These are phyloP conservation scores for Platichthys stellatus DNA, from an alignment of 2,113 vertebrate species.

Conservation along the genomic window DNA sequence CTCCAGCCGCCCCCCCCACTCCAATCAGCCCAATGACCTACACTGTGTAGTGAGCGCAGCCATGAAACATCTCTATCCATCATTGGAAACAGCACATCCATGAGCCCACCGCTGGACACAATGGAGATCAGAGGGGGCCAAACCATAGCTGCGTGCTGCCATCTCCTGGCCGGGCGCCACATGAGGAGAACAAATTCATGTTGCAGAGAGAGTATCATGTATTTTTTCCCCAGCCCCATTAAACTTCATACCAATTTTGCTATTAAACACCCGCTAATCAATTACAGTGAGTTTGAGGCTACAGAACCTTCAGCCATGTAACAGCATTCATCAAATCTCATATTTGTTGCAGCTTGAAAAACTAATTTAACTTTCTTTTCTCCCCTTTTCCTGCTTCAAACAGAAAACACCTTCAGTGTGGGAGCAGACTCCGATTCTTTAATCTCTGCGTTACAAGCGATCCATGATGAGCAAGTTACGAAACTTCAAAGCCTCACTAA, in stretches of 20 bases:
- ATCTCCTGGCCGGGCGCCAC: conserved; percentile 78
- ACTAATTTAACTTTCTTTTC: not conserved
- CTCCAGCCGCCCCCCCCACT: not conserved
- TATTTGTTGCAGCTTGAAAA: conserved; percentile 18
- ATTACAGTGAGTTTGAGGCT: not conserved
- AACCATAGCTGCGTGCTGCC: conserved; percentile 80
- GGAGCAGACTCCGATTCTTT: conserved; percentile 32
- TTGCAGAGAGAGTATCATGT: not conserved
- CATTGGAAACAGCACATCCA: conserved; percentile 52
- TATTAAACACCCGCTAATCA: not conserved
- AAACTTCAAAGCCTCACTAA: conserved; percentile 54
- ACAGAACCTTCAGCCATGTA: not conserved
- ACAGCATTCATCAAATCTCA: not conserved
- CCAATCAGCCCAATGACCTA: conserved; percentile 67
- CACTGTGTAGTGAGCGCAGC: conserved; percentile 49
- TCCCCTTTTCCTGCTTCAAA: conserved; percentile 4
- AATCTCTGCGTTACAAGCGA: conserved; percentile 21
- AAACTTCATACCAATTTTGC: conserved; percentile 1
- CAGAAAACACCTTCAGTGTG: conserved; percentile 22
- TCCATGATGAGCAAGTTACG: conserved; percentile 9
- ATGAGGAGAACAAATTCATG: conserved; percentile 5
- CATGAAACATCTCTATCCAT: conserved; percentile 69
- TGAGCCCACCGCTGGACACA: conserved; percentile 35
- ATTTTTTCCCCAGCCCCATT: not conserved
- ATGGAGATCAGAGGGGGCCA: conserved; percentile 43